Evolutionary conservation across 2,797 vertebrate species (phyloP), one percentile per base, ranked within the genome.

Genomic region (Stomatorhinus walkeri): DNA sequence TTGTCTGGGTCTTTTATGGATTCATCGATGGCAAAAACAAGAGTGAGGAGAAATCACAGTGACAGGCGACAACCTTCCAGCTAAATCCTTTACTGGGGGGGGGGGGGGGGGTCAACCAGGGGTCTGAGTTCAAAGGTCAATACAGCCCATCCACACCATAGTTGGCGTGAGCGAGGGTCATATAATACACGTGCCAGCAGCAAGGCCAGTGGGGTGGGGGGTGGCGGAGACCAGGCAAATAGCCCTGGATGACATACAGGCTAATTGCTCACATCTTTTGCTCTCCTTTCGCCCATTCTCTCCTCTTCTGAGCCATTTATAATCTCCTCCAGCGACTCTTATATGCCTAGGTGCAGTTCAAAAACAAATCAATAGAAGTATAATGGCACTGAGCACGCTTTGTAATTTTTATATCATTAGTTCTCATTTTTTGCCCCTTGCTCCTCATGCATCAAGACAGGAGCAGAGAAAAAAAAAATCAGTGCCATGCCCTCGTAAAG

Each of bases 331-430:
- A 95, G 93, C 91, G 88, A 93, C 95, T 95, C 93, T 91, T 94
- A 92, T 93, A 96, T 97, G 96, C 95, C 96, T 95, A 97, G 96
- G 96, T 97, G 97, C 97, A 97, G 97, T 97, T 98, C 96, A 97
- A 97, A 96, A 97, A 97, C 96, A 98, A 98, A 98, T 98, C 98
- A 98, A 98, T 98, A 97, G 94, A 93, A 91, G 95, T 97, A 97
- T 98, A 98, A 98, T 98, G 97, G 97, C 96, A 96, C 95, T 95
- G 96, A 96, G 96, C 96, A 97, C 94, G 96, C 97, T 97, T 97
- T 97, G 97, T 97, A 97, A 98, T 98, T 98, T 98, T 98, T 98
- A 97, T 97, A 97, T 98, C 96, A 97, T 98, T 97, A 96, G 96
- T 97, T 97, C 97, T 96, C 93, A 95, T 95, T 96, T 95, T 92